Percentiles rank a stretch among this genome's conserved stretches.
Conservation (phyloP, 2,888 invertebrate species). For the Hydriomena furcata region DNA sequence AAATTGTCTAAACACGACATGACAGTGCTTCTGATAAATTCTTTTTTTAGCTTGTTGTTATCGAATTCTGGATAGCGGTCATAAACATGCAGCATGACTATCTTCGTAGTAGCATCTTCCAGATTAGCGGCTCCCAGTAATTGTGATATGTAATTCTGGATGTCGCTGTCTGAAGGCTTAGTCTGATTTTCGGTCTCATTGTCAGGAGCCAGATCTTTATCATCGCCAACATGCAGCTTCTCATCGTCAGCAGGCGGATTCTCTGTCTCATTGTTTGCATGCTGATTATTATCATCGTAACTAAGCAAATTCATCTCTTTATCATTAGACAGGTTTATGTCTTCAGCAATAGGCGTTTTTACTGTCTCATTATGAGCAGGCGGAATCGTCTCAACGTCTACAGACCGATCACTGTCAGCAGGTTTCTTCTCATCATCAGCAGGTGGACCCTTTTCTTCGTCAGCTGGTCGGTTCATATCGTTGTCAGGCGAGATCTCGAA, state of each 20-base stretch:
- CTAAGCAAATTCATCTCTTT: background rate
- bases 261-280: background rate
- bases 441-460: background rate
- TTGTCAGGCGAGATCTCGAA: background rate
- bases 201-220: background rate
- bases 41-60: background rate
- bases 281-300: background rate
- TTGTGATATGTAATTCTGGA: background rate
- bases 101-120: background rate
- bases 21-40: background rate
- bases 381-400: background rate
- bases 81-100: background rate
- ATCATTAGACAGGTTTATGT: background rate
- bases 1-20: background rate
- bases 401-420: background rate
- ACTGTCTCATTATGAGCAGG: background rate
- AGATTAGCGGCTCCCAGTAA: background rate
- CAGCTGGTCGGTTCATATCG: background rate
- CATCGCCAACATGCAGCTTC: background rate
- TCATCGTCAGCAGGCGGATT: background rate
- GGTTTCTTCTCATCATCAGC: background rate
- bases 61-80: background rate
- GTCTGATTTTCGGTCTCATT: background rate
- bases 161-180: conserved; percentile 1
- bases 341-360: background rate